Percentiles rank a stretch among this genome's conserved stretches.
These are phyloP conservation scores for Tetheella fluctuosa DNA, from an alignment of 2,888 invertebrate species.

Conservation along the genomic window DNA sequence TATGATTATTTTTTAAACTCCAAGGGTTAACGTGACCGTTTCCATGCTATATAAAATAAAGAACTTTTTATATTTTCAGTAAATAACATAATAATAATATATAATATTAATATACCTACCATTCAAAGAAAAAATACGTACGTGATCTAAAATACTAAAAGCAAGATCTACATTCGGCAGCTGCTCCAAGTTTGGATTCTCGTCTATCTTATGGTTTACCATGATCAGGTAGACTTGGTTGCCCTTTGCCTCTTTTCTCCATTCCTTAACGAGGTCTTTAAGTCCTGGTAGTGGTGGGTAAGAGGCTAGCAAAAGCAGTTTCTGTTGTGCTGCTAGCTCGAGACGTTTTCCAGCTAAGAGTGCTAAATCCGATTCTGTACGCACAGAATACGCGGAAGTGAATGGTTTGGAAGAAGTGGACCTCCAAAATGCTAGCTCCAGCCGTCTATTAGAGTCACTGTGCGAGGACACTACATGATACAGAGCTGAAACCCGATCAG, in stretches of 20 bases:
- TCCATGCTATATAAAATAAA: too few species aligned
- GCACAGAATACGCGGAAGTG: constrained; percentile 41
- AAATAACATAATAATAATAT: too few species aligned
- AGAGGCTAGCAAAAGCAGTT: constrained; percentile 40
- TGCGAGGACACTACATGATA: constrained; percentile 39
- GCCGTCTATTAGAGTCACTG: constrained; percentile 23
- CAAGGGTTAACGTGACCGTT: too few species aligned
- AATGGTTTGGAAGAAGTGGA: constrained; percentile 29
- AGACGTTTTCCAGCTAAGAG: constrained; percentile 33
- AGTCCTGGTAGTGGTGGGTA: constrained; percentile 47
- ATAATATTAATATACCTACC: too few species aligned
- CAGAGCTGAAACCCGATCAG: constrained; percentile 30
- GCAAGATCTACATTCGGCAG: constrained; percentile 50
- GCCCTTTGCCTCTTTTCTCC: constrained; percentile 41
- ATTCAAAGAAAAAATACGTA: constrained; percentile 35
- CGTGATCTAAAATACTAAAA: constrained; percentile 46
- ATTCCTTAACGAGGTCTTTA: constrained; percentile 42
- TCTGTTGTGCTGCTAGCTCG: constrained; percentile 37
- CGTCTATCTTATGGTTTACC: constrained; percentile 42
- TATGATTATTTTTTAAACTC: too few species aligned
- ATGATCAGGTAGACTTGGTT: constrained; percentile 49
- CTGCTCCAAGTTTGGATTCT: constrained; percentile 39
- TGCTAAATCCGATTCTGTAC: constrained; percentile 37
- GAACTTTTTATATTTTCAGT: too few species aligned
- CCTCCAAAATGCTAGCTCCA: constrained; percentile 43